Conservation (phyloP, 2,113 vertebrate species). For the Onychostruthus taczanowskii region DNA sequence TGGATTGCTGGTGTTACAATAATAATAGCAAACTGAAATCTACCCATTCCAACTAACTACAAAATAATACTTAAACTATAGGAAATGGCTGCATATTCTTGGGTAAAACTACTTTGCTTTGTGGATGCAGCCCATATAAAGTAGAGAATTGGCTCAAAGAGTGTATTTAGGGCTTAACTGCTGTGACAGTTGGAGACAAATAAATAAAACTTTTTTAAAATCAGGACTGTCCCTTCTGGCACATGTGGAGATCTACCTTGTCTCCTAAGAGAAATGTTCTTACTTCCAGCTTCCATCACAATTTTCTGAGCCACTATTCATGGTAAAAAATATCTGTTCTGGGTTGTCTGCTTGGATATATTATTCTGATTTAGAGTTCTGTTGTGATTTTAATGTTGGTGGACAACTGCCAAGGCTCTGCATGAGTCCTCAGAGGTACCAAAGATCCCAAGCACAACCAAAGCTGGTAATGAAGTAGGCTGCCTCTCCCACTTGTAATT, state of each 20-base stretch:
- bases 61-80: neutral
- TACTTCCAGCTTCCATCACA: neutral
- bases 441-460: neutral
- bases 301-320: neutral
- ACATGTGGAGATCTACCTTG: neutral
- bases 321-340: neutral
- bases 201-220: neutral
- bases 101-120: neutral
- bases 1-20: neutral
- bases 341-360: neutral
- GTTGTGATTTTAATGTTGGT: neutral
- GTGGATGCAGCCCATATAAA: neutral
- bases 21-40: neutral
- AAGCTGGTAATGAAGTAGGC: neutral
- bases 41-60: neutral
- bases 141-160: neutral
- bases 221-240: neutral
- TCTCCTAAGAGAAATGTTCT: neutral
- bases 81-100: neutral
- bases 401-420: neutral
- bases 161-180: neutral
- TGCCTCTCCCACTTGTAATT: neutral
- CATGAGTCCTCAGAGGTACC: neutral
- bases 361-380: neutral
- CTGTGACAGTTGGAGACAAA: neutral